Percentiles rank a stretch among this genome's conserved stretches.
phyloP scores from a whole-genome alignment of 2,888 invertebrate genomes.

The Campoplex capitator region DNA sequence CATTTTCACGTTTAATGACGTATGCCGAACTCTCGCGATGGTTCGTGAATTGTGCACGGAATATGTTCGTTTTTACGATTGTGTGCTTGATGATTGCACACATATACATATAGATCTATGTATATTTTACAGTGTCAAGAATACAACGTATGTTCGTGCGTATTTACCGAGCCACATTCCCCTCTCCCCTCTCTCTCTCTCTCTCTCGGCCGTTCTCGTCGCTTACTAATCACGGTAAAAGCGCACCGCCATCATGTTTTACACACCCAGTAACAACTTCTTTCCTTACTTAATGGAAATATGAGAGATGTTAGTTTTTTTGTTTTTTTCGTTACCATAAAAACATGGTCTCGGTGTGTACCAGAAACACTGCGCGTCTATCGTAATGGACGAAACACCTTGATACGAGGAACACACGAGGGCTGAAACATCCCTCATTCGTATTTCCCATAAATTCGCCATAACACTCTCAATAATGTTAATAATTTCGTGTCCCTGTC shows the following conservation, averaged over 20 bases:
- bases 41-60: not conserved
- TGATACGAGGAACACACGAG: not conserved
- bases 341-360: constrained; percentile 22
- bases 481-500: not conserved
- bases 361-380: constrained; percentile 11
- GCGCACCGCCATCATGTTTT: constrained; percentile 68
- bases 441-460: not conserved
- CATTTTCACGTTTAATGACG: not conserved
- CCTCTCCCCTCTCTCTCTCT: constrained; percentile 56
- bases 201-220: constrained; percentile 73
- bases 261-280: constrained; percentile 57
- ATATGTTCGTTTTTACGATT: constrained; percentile 46
- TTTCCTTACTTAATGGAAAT: constrained; percentile 80
- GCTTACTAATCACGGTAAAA: constrained; percentile 82
- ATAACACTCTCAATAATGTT: not conserved
- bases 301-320: constrained; percentile 76
- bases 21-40: not conserved
- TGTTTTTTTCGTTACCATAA: constrained; percentile 32
- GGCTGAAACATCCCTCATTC: constrained; percentile 1
- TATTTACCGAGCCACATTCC: constrained; percentile 47
- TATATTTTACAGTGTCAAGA: constrained; percentile 63
- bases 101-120: constrained; percentile 12
- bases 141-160: constrained; percentile 70
- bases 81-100: constrained; percentile 5
- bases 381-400: constrained; percentile 7